Evolutionary conservation across 2,797 vertebrate genomes (phyloP).

Genomic region (Parambassis ranga): DNA sequence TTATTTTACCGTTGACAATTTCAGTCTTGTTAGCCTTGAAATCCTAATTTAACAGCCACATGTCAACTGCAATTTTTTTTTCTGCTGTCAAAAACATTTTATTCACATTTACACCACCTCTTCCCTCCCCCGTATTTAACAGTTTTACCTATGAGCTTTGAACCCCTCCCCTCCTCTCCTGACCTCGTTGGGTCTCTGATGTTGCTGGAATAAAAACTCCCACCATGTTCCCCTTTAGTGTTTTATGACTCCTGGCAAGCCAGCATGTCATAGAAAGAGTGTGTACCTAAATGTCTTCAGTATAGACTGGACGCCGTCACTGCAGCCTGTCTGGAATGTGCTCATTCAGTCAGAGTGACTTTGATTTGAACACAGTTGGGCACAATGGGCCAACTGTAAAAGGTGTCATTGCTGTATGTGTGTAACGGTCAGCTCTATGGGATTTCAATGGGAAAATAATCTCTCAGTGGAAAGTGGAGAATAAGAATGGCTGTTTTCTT

Average conservation of each 20-base stretch:
- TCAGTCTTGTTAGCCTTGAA: neutral
- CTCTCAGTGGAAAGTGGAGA: conserved; percentile 46
- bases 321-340: conserved; percentile 62
- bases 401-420: conserved; percentile 61
- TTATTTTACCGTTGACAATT: conserved; percentile 8
- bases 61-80: neutral
- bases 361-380: conserved; percentile 62
- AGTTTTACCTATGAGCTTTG: neutral
- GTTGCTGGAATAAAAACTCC: conserved; percentile 34
- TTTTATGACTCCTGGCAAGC: conserved; percentile 39
- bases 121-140: neutral
- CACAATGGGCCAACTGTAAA: conserved; percentile 72
- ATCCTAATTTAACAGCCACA: neutral
- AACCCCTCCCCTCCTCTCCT: neutral
- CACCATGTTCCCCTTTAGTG: conserved; percentile 5
- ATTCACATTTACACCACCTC: neutral
- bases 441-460: conserved; percentile 29
- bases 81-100: neutral
- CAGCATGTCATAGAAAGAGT: conserved; percentile 17
- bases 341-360: conserved; percentile 53
- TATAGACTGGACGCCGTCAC: conserved; percentile 24
- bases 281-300: conserved; percentile 43
- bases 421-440: conserved; percentile 33
- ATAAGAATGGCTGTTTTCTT: conserved; percentile 49
- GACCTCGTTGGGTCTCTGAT: conserved; percentile 41